Evolutionary conservation across 2,113 vertebrate genomes (phyloP).

Genomic region (Mirza zaza): DNA sequence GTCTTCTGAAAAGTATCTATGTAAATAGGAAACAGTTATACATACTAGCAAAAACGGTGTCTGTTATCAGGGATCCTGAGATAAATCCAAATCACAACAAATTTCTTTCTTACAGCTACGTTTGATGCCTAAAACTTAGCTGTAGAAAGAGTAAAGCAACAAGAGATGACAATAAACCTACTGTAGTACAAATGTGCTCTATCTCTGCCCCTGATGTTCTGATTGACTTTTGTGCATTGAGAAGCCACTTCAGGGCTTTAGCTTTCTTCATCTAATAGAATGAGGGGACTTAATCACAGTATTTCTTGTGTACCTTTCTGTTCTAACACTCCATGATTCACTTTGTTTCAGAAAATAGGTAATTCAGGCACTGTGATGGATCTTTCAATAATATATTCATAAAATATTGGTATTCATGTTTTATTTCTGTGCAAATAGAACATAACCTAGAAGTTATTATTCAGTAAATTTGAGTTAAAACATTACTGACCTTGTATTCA

Average conservation of each 20-base stretch:
- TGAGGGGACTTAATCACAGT: neutral
- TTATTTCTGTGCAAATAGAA: constrained; percentile 63
- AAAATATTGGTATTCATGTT: constrained; percentile 55
- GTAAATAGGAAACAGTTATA: constrained; percentile 49
- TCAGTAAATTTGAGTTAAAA: constrained; percentile 71
- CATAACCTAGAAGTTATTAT: constrained; percentile 53
- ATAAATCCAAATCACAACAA: constrained; percentile 65
- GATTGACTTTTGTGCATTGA: neutral
- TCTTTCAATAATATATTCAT: constrained; percentile 63
- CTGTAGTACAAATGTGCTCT: neutral
- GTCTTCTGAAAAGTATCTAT: constrained; percentile 64
- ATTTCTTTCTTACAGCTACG: constrained; percentile 15
- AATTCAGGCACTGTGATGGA: constrained; percentile 16
- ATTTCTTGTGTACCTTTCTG: neutral
- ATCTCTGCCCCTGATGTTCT: neutral
- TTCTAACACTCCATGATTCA: neutral
- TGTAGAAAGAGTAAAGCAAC: neutral
- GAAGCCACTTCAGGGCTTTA: neutral
- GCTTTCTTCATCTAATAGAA: neutral
- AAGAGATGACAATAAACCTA: neutral
- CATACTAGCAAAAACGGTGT: constrained; percentile 32
- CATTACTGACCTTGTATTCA: constrained; percentile 69
- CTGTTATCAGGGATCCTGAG: constrained; percentile 55
- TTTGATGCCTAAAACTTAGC: constrained; percentile 44
- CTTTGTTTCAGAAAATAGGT: constrained; percentile 58